A percentile compares a stretch with the other conserved stretches of the same genome.
These are phyloP conservation scores for Apostichopus californicus DNA, from an alignment of 35 echinoderm and acorn worm species.

Conservation along the genomic window DNA sequence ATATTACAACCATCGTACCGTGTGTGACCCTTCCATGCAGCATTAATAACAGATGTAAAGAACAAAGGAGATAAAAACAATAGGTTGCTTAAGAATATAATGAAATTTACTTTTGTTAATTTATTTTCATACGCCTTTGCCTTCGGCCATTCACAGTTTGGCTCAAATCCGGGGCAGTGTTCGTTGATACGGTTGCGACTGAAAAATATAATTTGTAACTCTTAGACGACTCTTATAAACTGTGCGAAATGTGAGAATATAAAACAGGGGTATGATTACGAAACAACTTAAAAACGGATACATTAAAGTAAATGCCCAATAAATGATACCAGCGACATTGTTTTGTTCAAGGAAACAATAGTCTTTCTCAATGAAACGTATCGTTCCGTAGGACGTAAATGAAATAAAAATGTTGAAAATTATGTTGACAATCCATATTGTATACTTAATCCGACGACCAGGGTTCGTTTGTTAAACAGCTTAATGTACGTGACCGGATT, in stretches of 20 bases:
- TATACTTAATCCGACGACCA: background rate
- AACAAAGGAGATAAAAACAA: conserved; percentile 4
- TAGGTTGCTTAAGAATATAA: background rate
- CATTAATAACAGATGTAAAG: background rate
- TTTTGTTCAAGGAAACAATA: conserved; percentile 29
- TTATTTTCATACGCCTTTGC: background rate
- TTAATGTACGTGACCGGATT: background rate
- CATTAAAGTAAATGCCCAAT: background rate
- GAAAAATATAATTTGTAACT: background rate
- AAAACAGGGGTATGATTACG: conserved; percentile 26
- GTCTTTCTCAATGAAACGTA: conserved; percentile 2
- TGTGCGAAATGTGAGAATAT: conserved; percentile 34
- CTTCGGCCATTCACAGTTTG: background rate
- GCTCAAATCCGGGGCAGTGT: background rate
- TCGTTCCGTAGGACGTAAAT: conserved; percentile 6
- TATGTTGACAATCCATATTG: conserved; percentile 19
- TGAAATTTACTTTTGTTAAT: conserved; percentile 7
- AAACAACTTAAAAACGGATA: conserved; percentile 13
- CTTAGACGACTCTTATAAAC: conserved; percentile 24
- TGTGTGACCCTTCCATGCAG: background rate
- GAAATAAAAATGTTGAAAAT: background rate
- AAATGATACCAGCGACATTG: background rate
- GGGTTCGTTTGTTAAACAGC: conserved; percentile 4
- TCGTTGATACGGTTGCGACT: background rate
- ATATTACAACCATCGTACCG: background rate